Conservation (phyloP, 1,140 invertebrate genomes). For the Condylostylus longicornis region DNA sequence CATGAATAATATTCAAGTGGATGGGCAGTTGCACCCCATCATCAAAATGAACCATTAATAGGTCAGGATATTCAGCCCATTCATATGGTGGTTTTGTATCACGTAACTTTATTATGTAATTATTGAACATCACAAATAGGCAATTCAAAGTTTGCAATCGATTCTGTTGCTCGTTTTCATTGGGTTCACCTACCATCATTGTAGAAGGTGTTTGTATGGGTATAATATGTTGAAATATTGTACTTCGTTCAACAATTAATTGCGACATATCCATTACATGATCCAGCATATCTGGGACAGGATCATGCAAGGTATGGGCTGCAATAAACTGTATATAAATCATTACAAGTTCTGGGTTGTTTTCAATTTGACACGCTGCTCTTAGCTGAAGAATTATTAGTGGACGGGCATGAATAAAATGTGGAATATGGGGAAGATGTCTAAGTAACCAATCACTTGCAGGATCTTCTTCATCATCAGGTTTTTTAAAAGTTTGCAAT, state of each 20-base stretch:
- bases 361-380: slow-evolving; percentile 81
- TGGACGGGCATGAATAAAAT: slow-evolving; percentile 50
- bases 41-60: slow-evolving; percentile 69
- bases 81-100: slow-evolving; percentile 47
- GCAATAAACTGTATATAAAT: slow-evolving; percentile 81
- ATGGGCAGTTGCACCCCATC: slow-evolving; percentile 67
- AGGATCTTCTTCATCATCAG: slow-evolving; percentile 23
- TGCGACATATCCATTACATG: slow-evolving; percentile 68
- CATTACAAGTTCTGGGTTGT: slow-evolving; percentile 66
- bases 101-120: slow-evolving; percentile 34
- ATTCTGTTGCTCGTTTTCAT: slow-evolving; percentile 39
- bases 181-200: slow-evolving; percentile 29
- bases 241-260: slow-evolving; percentile 82
- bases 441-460: slow-evolving; percentile 55
- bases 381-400: slow-evolving; percentile 54
- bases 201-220: slow-evolving; percentile 34
- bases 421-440: slow-evolving; percentile 54
- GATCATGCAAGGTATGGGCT: slow-evolving; percentile 49
- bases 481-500: slow-evolving; percentile 30
- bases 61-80: slow-evolving; percentile 53
- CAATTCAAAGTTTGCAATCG: slow-evolving; percentile 56
- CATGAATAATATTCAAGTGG: slow-evolving; percentile 80
- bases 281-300: slow-evolving; percentile 46
- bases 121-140: slow-evolving; percentile 31
- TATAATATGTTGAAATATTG: slow-evolving; percentile 69